Conservation (phyloP, 2,797 vertebrate species). For the Vipera latastei region DNA sequence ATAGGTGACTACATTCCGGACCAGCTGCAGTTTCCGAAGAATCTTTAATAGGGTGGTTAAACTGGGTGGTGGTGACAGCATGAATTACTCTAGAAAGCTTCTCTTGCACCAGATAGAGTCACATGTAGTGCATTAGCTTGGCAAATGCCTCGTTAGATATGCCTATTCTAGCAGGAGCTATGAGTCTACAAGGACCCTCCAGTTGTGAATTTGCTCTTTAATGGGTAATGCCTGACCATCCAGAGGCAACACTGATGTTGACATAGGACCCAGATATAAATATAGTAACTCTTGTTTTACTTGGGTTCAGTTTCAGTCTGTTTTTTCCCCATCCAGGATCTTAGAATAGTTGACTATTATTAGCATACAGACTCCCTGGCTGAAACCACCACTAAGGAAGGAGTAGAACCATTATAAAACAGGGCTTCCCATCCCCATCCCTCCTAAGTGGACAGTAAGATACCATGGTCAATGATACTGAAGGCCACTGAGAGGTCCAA, state of each 20-base stretch:
- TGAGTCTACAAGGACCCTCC: background rate
- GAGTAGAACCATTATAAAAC: background rate
- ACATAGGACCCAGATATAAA: background rate
- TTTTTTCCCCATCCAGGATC: background rate
- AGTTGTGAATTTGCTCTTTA: background rate
- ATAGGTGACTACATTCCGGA: background rate
- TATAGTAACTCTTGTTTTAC: background rate
- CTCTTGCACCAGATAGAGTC: background rate
- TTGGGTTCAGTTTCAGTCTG: background rate
- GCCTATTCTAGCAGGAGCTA: background rate
- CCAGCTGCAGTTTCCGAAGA: background rate
- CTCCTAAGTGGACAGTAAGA: background rate
- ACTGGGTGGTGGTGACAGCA: background rate
- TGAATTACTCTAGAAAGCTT: background rate
- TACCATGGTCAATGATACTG: background rate
- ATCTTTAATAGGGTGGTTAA: background rate
- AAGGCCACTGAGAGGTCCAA: background rate
- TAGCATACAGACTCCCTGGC: background rate
- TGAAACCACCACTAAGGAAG: background rate
- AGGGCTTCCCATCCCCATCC: background rate
- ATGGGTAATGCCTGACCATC: background rate
- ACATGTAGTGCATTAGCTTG: background rate
- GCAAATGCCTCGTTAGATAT: background rate
- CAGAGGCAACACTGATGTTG: background rate
- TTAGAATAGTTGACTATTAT: background rate